Conservation (phyloP, 2,888 invertebrate genomes). For the Monoplex corrugatus region DNA sequence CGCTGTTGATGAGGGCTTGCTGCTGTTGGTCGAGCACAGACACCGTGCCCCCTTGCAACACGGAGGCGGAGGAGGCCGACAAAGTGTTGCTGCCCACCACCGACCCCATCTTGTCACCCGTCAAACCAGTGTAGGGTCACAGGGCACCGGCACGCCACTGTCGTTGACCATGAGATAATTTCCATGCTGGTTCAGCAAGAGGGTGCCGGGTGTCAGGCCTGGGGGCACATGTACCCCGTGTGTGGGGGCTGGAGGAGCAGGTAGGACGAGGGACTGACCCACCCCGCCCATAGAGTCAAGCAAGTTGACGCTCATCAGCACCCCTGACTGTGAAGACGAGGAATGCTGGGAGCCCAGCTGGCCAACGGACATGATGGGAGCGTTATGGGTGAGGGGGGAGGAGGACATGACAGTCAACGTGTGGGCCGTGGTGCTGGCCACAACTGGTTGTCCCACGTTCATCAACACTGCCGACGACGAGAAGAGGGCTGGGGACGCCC, state of each 20-base stretch:
- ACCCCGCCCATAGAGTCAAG: slow-evolving; percentile 56
- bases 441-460: background rate
- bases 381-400: slow-evolving; percentile 43
- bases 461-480: slow-evolving; percentile 34
- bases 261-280: background rate
- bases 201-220: slow-evolving; percentile 53
- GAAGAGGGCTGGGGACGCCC: slow-evolving; percentile 33
- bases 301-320: slow-evolving; percentile 65
- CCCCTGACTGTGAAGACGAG: slow-evolving; percentile 23
- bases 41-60: background rate
- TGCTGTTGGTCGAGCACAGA: slow-evolving; percentile 45
- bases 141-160: slow-evolving; percentile 67
- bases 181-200: slow-evolving; percentile 64
- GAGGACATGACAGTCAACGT: slow-evolving; percentile 48
- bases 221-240: slow-evolving; percentile 57
- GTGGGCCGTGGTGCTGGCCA: background rate
- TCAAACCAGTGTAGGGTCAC: background rate
- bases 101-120: background rate
- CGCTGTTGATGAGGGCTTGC: slow-evolving; percentile 47
- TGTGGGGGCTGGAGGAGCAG: background rate
- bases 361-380: slow-evolving; percentile 65
- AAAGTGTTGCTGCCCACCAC: slow-evolving; percentile 34
- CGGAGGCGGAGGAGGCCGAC: slow-evolving; percentile 42
- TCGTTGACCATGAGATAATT: slow-evolving; percentile 73
- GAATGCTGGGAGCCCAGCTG: slow-evolving; percentile 54